phyloP scores from a whole-genome alignment of 2,888 invertebrate genomes.

The Drosophila villosipedis region DNA sequence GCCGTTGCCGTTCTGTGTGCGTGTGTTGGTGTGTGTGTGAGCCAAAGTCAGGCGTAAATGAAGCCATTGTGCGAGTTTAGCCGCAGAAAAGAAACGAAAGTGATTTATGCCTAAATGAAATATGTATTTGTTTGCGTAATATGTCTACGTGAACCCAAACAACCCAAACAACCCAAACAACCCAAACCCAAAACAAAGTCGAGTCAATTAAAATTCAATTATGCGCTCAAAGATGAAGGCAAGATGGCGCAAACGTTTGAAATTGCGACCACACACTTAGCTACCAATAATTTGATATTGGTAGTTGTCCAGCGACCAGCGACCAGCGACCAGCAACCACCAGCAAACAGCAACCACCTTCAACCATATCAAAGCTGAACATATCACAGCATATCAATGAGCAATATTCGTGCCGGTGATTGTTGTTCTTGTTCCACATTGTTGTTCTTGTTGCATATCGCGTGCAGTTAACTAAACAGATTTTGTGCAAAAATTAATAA shows the following conservation, averaged over 20 bases:
- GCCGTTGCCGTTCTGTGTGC: constrained; percentile 22
- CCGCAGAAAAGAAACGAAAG: constrained; percentile 63
- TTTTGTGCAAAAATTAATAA: constrained; percentile 58
- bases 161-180: constrained; percentile 5
- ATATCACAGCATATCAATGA: constrained; percentile 42
- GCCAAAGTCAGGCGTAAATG: constrained; percentile 60
- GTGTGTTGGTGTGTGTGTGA: constrained; percentile 33
- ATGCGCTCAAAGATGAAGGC: constrained; percentile 71
- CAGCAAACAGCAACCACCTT: background rate
- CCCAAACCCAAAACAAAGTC: constrained; percentile 3
- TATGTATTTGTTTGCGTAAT: constrained; percentile 51
- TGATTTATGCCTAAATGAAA: constrained; percentile 74
- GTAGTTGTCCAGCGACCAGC: background rate
- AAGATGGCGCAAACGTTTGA: constrained; percentile 75
- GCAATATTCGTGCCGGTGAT: constrained; percentile 52
- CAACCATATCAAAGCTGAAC: constrained; percentile 56
- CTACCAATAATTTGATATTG: constrained; percentile 4
- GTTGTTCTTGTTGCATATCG: constrained; percentile 50
- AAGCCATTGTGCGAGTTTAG: constrained; percentile 71
- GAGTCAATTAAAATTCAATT: constrained; percentile 76
- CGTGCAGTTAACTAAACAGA: constrained; percentile 53
- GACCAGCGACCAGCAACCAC: background rate
- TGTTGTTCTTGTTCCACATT: constrained; percentile 28
- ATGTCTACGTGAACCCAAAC: constrained; percentile 45
- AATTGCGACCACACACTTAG: constrained; percentile 61